Base-by-base conservation (phyloP, 2,888 invertebrate genomes). In the Merodon equestris region DNA sequence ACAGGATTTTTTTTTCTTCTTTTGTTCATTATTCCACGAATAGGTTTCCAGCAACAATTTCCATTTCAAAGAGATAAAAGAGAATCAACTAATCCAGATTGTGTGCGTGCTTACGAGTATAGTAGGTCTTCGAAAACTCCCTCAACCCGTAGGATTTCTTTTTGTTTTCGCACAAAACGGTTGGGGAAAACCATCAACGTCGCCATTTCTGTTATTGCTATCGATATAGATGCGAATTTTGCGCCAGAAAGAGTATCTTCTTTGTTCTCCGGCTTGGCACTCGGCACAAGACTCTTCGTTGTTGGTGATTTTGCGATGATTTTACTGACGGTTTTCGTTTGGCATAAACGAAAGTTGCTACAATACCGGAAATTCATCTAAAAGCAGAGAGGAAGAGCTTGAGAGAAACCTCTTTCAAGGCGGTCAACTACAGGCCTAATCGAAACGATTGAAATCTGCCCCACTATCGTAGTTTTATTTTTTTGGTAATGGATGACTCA, bases 11-110 rank as follows among this genome's bases (percentile, higher is more conserved):
- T 67, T 13, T 67, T 61, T 50, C 60, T 50, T 9, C n/a, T 53
- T 53, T 53, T 36, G 53, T 27, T 27, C 27, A 4, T 2, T 53
- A 38, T 38, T 27, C 51, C 75, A 9, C 47, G 14, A 50, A 57
- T 66, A 51, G 50, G 73, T 74, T 74, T 74, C 74, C 56, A 42
- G 79, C 74, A 79, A 79, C 79, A 79, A 74, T 72, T 68, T 68
- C 63, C 48, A 63, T 66, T 72, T 72, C 53, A 57, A 47, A 63
- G 61, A 63, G 50, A 64, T 72, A 45, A 57, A 47, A 63, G 61
- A 63, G 50, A 64, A 60, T 14, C 45, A 50, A 58, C 53, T 38
- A 40, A 56, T 56, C 51, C 57, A 9, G 27, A 36, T 50, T 5
- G 50, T 56, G 63, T 57, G 19, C 13, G 61, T 56, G 10, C 40